Base-by-base conservation (phyloP, 1,140 invertebrate genomes). In the Colletes gigas region DNA sequence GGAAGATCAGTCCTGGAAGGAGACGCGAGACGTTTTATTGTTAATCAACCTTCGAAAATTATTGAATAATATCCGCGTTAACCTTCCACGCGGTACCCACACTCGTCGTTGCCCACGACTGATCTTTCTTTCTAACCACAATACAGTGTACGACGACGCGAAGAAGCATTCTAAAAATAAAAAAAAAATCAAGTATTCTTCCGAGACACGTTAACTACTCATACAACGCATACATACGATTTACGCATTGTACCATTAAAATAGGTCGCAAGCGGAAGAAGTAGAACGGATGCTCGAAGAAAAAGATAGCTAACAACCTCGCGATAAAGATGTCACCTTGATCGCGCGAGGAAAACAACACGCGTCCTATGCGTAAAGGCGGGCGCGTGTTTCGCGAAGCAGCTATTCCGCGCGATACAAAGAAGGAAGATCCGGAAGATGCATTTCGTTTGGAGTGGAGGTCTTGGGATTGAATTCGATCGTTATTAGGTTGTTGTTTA, bases 401-500 rank as follows among this genome's bases (percentile, higher is more conserved):
- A 73, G 44, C 14, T 39, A 73, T 12, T 10, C 57, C 44, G 71
- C 57, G 55, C 10, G 14, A 65, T 21, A 47, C 0, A 19, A 66
- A 44, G 8, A 44, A 39, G 8, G 39, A 44, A 6, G 10, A 62
- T n/a, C 63, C 8, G 59, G 8, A 74, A 41, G 47, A 67, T 68
- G 69, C 54, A 66, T 66, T 67, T 78, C 21, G 60, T 65, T 59
- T n/a, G 62, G 39, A 59, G 67, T n/a, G 41, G 21, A 71, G 12
- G 55, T 52, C 65, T 74, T 69, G 65, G 39, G 39, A 70, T 66
- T 74, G 81, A 68, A 54, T 19, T 63, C 60, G 19, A 6, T 44
- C 47, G 47, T 10, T 55, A 69, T 80, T 59, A 60, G 39, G 47
- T 59, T 59, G 63, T 50, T 77, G 39, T 60, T 74, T 68, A 62